Percentiles rank a stretch among this genome's conserved stretches.
Conservation (phyloP, 2,113 vertebrate genomes). For the Meles meles region DNA sequence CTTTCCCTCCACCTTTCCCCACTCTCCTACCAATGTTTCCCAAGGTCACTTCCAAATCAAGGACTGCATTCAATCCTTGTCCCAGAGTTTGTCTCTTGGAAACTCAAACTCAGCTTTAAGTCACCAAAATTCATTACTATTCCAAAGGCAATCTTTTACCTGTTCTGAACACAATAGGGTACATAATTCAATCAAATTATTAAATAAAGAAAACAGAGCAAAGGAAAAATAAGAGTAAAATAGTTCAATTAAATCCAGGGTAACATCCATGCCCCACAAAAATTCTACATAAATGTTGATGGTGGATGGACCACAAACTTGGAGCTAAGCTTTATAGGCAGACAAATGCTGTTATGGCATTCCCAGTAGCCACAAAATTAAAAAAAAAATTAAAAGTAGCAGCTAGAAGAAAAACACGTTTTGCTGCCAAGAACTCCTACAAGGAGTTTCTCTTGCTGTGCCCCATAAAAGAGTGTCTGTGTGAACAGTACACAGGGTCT, state of each 20-base stretch:
- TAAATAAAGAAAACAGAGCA: neutral
- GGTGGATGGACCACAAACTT: neutral
- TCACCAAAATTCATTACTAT: neutral
- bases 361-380: neutral
- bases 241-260: neutral
- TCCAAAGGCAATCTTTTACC: neutral
- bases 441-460: neutral
- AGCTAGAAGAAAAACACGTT: conserved; percentile 41
- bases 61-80: neutral
- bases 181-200: neutral
- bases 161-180: neutral
- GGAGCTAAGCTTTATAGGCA: neutral
- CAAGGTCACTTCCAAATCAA: neutral
- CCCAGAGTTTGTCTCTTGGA: neutral
- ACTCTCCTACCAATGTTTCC: too few species aligned
- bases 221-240: neutral
- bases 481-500: neutral
- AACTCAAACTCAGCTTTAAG: neutral
- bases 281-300: neutral
- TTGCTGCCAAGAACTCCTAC: conserved; percentile 32
- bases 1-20: neutral
- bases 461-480: conserved; percentile 1
- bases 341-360: neutral
- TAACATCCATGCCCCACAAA: neutral
- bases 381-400: neutral